Conservation (phyloP, 1,140 invertebrate genomes). For the Drosophila mojavensis region DNA sequence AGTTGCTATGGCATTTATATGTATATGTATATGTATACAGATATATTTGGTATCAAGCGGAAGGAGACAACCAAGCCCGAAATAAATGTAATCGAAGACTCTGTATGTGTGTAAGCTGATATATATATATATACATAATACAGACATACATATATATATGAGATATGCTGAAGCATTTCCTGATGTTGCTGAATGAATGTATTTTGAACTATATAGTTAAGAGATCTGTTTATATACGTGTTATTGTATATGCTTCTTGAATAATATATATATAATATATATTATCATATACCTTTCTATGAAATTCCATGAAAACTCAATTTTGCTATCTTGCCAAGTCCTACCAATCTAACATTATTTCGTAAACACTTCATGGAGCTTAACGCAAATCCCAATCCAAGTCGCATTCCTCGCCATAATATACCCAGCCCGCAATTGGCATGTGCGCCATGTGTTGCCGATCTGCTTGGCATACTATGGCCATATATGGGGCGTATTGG, state of each 20-base stretch:
- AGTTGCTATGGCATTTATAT: slow-evolving; percentile 28
- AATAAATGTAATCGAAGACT: slow-evolving; percentile 26
- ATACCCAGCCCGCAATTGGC: slow-evolving; percentile 30
- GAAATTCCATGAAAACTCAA: too few relatives aligned
- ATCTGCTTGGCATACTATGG: slow-evolving; percentile 20
- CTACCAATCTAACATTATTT: too few relatives aligned
- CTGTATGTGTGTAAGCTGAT: background rate
- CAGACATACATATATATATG: background rate
- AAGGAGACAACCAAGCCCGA: slow-evolving; percentile 36
- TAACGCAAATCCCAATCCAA: slow-evolving; percentile 9
- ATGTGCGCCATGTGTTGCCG: slow-evolving; percentile 41
- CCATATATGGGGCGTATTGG: slow-evolving; percentile 1
- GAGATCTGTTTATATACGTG: background rate
- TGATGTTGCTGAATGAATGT: slow-evolving; percentile 14
- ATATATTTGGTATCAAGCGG: slow-evolving; percentile 23
- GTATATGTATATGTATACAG: background rate
- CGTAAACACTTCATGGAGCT: background rate
- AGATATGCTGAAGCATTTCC: slow-evolving; percentile 13
- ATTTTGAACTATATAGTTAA: background rate
- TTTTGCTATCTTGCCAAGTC: too few relatives aligned
- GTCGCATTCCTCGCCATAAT: slow-evolving; percentile 8
- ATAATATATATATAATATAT: too few relatives aligned
- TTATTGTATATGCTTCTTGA: too few relatives aligned
- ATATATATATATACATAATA: background rate
- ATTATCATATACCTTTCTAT: too few relatives aligned